These are phyloP conservation scores for Haliaeetus leucogaster DNA, from an alignment of 2,113 vertebrate genomes.

Conservation along the genomic window DNA sequence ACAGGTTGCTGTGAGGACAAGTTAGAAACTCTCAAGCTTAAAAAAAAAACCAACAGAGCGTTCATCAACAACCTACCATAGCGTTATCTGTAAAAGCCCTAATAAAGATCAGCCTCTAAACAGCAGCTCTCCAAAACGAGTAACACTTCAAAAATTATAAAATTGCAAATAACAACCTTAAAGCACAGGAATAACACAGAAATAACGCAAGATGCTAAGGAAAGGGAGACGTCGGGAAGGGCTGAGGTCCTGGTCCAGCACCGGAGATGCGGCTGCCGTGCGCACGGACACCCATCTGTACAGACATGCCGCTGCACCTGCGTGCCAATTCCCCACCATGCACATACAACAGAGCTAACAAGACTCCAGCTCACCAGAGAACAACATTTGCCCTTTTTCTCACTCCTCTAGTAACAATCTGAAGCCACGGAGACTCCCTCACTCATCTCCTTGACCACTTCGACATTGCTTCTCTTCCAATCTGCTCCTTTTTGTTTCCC, in stretches of 20 bases:
- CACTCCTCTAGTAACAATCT: neutral
- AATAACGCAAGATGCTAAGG: neutral
- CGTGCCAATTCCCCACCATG: accelerated
- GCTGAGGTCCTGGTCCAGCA: too few species aligned
- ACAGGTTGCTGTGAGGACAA: neutral
- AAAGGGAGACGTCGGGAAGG: neutral
- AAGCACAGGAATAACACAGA: neutral
- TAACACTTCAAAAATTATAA: neutral
- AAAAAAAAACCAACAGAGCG: neutral
- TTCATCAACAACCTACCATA: neutral
- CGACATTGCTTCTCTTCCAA: neutral
- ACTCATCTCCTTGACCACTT: neutral
- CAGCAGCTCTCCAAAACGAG: neutral
- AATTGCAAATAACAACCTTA: neutral
- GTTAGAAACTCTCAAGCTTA: neutral
- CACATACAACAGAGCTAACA: neutral
- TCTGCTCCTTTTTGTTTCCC: neutral
- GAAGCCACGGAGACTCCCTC: neutral
- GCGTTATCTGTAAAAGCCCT: neutral
- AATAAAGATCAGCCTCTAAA: neutral
- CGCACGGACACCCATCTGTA: accelerated
- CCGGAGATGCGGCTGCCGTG: accelerated
- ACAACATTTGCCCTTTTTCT: neutral
- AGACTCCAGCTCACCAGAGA: neutral
- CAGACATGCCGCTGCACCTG: accelerated